Conservation (phyloP, 2,113 vertebrate species). For the Campylorhamphus procurvoides region DNA sequence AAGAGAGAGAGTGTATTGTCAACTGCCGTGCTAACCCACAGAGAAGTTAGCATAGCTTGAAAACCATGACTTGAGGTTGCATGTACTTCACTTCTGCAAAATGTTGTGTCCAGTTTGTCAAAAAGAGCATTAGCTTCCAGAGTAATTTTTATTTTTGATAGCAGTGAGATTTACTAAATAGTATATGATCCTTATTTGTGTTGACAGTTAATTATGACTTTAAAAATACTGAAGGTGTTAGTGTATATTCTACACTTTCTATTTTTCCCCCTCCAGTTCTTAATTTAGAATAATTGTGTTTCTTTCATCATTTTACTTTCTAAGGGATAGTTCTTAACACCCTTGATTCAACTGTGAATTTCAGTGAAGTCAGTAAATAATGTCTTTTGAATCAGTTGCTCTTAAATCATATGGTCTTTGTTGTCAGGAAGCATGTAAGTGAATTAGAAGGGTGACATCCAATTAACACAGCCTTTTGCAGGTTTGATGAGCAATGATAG, state of each 20-base stretch:
- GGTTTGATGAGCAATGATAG: conserved; percentile 78
- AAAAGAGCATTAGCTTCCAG: not conserved
- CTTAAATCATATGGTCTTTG: conserved; percentile 58
- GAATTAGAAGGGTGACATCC: conserved; percentile 71
- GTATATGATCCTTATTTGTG: not conserved
- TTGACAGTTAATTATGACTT: not conserved
- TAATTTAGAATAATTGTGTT: not conserved
- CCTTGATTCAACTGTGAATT: not conserved
- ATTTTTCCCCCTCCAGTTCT: not conserved
- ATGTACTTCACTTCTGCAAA: not conserved
- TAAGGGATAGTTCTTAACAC: not conserved
- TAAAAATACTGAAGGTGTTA: not conserved
- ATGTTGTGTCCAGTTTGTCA: not conserved
- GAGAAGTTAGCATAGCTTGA: not conserved
- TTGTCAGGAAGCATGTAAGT: conserved; percentile 56
- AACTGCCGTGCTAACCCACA: not conserved
- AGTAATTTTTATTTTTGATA: not conserved
- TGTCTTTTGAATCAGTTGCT: conserved; percentile 12
- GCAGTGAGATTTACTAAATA: not conserved
- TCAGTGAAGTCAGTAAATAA: conserved; percentile 45
- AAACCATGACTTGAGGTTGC: not conserved
- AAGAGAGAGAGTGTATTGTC: not conserved
- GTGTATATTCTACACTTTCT: not conserved
- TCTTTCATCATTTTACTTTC: not conserved
- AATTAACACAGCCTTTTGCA: conserved; percentile 76